phyloP scores from a whole-genome alignment of 2,797 vertebrate genomes.

The Epinephelus coioides region DNA sequence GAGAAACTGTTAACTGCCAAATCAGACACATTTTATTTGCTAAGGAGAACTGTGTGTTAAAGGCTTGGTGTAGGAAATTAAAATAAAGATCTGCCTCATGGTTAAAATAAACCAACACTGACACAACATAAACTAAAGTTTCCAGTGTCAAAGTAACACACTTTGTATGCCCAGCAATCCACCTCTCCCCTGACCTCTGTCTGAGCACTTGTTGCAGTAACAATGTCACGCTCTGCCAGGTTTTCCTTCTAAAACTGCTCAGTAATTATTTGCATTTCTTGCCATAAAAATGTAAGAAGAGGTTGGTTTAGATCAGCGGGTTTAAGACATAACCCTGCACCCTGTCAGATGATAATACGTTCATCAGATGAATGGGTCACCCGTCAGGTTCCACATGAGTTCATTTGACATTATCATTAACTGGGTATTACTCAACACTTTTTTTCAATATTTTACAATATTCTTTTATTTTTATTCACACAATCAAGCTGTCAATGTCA shows the following conservation, averaged over 20 bases:
- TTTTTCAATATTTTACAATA: too few species aligned
- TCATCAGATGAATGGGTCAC: too few species aligned
- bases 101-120: not conserved
- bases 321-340: too few species aligned
- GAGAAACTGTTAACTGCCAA: not conserved
- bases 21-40: not conserved
- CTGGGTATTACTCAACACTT: too few species aligned
- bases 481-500: too few species aligned
- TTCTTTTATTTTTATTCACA: too few species aligned
- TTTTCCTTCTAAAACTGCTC: not conserved
- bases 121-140: not conserved
- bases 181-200: not conserved
- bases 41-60: not conserved
- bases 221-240: not conserved
- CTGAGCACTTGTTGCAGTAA: not conserved
- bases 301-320: not conserved
- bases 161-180: not conserved
- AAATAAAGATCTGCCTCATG: not conserved
- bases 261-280: not conserved
- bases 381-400: too few species aligned
- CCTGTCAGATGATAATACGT: too few species aligned
- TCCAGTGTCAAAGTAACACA: not conserved
- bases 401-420: too few species aligned
- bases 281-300: not conserved
- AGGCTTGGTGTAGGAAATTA: not conserved